Percentiles rank a stretch among this genome's conserved stretches.
Evolutionary conservation across 2,888 invertebrate genomes (phyloP).

Genomic region (Deilephila elpenor): DNA sequence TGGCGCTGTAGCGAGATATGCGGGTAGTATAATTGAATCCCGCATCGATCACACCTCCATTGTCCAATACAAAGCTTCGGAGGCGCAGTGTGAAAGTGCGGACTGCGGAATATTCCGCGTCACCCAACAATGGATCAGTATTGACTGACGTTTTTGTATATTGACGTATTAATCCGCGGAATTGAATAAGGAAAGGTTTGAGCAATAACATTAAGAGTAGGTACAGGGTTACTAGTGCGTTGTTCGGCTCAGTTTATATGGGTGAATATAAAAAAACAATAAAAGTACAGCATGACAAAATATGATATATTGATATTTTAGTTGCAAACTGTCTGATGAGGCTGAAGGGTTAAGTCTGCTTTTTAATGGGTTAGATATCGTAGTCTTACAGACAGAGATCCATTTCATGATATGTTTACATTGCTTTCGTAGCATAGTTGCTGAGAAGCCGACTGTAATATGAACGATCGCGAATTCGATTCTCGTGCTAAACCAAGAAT

Average conservation of each 20-base stretch:
- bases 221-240: not conserved
- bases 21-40: not conserved
- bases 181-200: slow-evolving; percentile 3
- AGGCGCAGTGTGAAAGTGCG: not conserved
- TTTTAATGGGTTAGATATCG: too few species aligned
- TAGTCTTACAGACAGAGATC: too few species aligned
- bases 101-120: not conserved
- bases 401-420: too few species aligned
- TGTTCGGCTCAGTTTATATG: not conserved
- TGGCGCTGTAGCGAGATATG: not conserved
- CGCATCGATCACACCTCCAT: not conserved
- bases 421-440: too few species aligned
- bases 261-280: too few species aligned
- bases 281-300: too few species aligned
- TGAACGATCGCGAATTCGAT: too few species aligned
- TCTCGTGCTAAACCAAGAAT: too few species aligned
- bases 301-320: not conserved
- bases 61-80: not conserved
- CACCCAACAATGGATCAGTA: not conserved
- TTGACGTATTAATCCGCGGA: not conserved
- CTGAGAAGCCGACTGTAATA: too few species aligned
- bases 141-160: not conserved
- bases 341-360: too few species aligned
- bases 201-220: not conserved
- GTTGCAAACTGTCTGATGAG: not conserved